Percentiles rank a stretch among this genome's conserved stretches.
Evolutionary conservation across 2,113 vertebrate species (phyloP).

Genomic region (Sialia sialis): DNA sequence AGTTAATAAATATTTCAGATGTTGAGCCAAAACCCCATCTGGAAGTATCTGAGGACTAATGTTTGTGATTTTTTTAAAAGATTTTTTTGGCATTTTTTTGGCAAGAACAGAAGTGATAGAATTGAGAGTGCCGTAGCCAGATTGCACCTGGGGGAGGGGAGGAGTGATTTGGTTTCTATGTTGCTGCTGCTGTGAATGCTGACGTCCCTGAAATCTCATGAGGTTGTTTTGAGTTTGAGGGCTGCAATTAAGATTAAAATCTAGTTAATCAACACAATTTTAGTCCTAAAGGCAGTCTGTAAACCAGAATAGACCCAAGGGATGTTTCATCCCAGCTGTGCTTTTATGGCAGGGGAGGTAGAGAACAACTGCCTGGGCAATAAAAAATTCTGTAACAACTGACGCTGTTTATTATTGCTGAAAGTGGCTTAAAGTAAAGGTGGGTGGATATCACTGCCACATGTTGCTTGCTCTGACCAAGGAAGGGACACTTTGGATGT

Average conservation of each 20-base stretch:
- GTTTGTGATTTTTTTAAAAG: neutral
- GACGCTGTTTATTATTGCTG: neutral
- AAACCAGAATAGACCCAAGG: neutral
- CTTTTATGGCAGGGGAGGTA: neutral
- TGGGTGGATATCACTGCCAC: neutral
- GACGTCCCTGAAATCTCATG: neutral
- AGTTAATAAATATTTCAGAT: conserved; percentile 27
- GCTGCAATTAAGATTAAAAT: conserved; percentile 37
- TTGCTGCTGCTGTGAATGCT: conserved; percentile 24
- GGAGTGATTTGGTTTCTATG: neutral
- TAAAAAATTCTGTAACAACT: neutral
- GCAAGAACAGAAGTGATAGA: neutral
- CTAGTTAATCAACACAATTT: neutral
- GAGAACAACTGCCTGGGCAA: neutral
- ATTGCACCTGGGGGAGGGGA: neutral
- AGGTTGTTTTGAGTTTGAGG: neutral
- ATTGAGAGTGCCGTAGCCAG: neutral
- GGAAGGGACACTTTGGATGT: neutral
- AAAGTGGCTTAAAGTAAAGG: neutral
- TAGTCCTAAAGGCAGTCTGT: neutral
- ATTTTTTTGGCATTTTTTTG: neutral
- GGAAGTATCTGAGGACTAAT: neutral
- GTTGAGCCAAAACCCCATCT: conserved; percentile 9
- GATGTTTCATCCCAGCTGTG: neutral
- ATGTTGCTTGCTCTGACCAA: neutral